Evolutionary conservation across 2,888 invertebrate genomes (phyloP).

Genomic region (Ptychoptera contaminata): DNA sequence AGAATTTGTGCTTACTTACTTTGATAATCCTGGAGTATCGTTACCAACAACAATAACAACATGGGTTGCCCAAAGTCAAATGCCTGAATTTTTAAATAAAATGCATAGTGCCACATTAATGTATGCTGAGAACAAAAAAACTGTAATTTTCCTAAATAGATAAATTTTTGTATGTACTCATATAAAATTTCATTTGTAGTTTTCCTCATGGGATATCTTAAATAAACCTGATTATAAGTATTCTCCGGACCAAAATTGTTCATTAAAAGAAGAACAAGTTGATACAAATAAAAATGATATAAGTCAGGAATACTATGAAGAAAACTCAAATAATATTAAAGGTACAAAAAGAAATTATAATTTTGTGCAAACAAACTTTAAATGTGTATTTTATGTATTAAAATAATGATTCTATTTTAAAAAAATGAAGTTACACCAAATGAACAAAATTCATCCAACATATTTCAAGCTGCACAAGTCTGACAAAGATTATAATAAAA

Average conservation of each 20-base stretch:
- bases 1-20: slow-evolving; percentile 75
- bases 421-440: no score
- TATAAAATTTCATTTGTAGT: background rate
- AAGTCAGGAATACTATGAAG: no score
- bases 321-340: no score
- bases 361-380: no score
- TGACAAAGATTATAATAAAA: no score
- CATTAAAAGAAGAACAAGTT: no score
- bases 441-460: no score
- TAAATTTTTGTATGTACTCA: background rate
- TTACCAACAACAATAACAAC: slow-evolving; percentile 54
- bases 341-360: no score
- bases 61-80: slow-evolving; percentile 61
- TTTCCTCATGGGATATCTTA: slow-evolving; percentile 1
- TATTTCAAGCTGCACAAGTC: no score
- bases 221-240: slow-evolving; percentile 9
- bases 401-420: no score
- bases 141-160: background rate
- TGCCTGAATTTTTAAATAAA: slow-evolving; percentile 57
- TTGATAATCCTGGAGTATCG: slow-evolving; percentile 67
- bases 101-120: slow-evolving; percentile 52
- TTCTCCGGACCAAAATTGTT: slow-evolving; percentile 6
- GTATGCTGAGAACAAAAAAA: slow-evolving; percentile 37
- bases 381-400: no score
- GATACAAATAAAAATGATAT: no score